Evolutionary conservation across 2,797 vertebrate genomes (phyloP).

Genomic region (Psittacula derbiana): DNA sequence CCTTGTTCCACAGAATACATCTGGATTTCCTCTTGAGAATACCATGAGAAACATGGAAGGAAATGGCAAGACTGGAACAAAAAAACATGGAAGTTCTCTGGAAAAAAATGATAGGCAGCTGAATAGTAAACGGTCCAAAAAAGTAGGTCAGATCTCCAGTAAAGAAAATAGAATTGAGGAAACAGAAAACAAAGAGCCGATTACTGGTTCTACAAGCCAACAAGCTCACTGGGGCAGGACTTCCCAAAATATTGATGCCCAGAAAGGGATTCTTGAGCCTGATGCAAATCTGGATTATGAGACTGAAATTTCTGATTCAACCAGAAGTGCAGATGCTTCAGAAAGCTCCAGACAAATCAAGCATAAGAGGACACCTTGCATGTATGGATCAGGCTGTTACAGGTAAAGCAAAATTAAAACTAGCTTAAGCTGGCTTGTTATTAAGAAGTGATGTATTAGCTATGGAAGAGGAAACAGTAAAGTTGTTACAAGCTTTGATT

Average conservation of each 20-base stretch:
- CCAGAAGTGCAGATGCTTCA: conserved; percentile 10
- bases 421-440: background rate
- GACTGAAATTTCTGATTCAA: conserved; percentile 26
- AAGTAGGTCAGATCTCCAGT: background rate
- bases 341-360: conserved; percentile 45
- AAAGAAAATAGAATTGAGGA: background rate
- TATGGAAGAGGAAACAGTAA: background rate
- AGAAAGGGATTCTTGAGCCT: conserved; percentile 5
- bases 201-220: background rate
- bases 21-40: conserved; percentile 42
- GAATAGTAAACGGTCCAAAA: conserved; percentile 5
- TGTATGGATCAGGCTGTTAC: conserved; percentile 89
- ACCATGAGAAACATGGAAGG: conserved; percentile 10
- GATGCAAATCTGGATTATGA: background rate
- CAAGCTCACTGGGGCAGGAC: background rate
- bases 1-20: conserved; percentile 60
- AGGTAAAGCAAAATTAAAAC: conserved; percentile 78
- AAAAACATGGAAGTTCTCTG: background rate
- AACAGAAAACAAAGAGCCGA: background rate
- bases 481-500: background rate
- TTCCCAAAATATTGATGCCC: background rate
- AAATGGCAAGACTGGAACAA: conserved; percentile 28
- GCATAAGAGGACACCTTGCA: conserved; percentile 78
- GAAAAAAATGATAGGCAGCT: conserved; percentile 13
- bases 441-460: background rate